phyloP scores from a whole-genome alignment of 2,797 vertebrate species.

The Anisognathus igniventris region DNA sequence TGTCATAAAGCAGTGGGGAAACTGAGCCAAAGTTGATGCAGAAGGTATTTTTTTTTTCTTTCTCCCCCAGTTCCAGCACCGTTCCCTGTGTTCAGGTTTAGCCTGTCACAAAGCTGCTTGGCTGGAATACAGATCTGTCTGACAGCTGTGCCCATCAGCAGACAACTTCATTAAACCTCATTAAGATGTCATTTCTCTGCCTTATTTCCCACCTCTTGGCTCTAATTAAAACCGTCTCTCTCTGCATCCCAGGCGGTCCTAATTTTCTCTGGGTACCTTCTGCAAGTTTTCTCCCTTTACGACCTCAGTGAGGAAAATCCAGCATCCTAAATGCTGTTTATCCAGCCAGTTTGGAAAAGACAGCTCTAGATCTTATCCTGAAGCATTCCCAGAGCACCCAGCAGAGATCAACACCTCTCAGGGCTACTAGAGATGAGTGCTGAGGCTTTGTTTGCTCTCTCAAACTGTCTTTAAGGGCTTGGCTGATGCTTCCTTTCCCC shows the following conservation, averaged over 20 bases:
- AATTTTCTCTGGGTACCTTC: constrained; percentile 72
- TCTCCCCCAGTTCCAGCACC: not conserved
- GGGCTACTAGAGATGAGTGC: fast-evolving
- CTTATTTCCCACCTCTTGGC: constrained; percentile 71
- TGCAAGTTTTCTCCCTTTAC: constrained; percentile 48
- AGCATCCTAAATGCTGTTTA: constrained; percentile 26
- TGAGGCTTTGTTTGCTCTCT: not conserved
- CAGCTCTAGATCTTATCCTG: not conserved
- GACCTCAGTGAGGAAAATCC: constrained; percentile 27
- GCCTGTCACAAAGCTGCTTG: constrained; percentile 65
- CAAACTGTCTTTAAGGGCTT: not conserved
- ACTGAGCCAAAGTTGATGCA: not conserved
- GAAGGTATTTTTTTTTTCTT: not conserved
- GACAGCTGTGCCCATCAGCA: constrained; percentile 81
- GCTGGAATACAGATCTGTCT: constrained; percentile 72
- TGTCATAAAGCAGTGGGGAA: not conserved
- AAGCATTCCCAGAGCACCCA: not conserved
- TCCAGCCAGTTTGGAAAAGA: not conserved
- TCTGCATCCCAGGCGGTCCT: constrained; percentile 62
- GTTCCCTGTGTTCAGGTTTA: not conserved
- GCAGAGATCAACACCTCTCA: not conserved
- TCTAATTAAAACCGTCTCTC: constrained; percentile 78
- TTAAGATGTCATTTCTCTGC: constrained; percentile 81
- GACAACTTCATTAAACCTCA: constrained; percentile 85
- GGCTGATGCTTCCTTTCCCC: not conserved